A percentile compares a stretch with the other conserved stretches of the same genome.
Evolutionary conservation across 53 echinoderm and acorn worm genomes (phyloP).

Genomic region (Paracentrotus lividus): DNA sequence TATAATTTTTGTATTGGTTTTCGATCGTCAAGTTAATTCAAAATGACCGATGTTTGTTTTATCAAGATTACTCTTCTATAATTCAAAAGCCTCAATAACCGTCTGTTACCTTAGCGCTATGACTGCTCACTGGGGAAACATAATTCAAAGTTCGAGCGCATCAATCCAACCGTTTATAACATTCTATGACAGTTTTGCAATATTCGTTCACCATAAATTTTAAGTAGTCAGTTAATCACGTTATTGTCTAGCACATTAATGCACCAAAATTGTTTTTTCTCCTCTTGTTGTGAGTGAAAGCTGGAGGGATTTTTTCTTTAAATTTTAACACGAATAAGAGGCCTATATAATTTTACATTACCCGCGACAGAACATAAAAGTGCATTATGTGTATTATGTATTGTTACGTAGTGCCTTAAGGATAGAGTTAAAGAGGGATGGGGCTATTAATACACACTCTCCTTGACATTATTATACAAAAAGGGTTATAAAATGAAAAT

Average conservation of each 20-base stretch:
- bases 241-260: not conserved
- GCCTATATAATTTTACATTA: not conserved
- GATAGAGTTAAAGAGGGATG: no score
- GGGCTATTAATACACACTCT: no score
- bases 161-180: constrained; percentile 17
- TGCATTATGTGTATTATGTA: not conserved
- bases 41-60: constrained; percentile 1
- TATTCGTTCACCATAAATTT: constrained; percentile 46
- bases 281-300: not conserved
- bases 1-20: not conserved
- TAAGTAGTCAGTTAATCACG: constrained; percentile 10
- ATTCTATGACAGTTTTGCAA: constrained; percentile 15
- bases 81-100: not conserved
- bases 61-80: constrained; percentile 8
- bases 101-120: not conserved
- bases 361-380: not conserved
- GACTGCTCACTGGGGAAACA: not conserved
- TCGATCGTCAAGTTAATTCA: not conserved
- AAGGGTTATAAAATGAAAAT: no score
- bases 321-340: not conserved
- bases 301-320: not conserved
- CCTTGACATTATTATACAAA: no score
- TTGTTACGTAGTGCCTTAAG: no score
- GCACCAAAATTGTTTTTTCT: not conserved
- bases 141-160: constrained; percentile 13